Base-by-base conservation (phyloP, 2,888 invertebrate species). In the Troides aeacus region DNA sequence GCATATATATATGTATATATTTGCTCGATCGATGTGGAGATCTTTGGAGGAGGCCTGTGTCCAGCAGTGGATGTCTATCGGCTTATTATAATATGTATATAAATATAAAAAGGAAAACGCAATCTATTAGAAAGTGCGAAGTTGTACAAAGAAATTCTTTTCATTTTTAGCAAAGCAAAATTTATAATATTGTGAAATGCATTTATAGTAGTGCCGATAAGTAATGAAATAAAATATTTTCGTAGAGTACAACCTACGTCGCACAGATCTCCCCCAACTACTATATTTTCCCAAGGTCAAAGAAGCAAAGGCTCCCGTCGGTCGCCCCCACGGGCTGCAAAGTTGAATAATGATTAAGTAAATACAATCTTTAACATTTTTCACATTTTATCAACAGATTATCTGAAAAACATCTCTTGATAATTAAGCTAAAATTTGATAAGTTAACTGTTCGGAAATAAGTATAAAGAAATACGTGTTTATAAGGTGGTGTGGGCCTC, bases 141-240 rank as follows among this genome's bases (percentile, higher is more conserved):
- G 30, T 30, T 3, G 1, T 12, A 8, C 42, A 42, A 42, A 42
- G 42, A 30, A 15, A 50, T 50, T 50, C 4, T 4, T 50, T 50
- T 50, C 2, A 6, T 50, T 15, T 50, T 17, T 18, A 50, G 15
- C 10, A 17, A 50, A 42, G 7, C 42, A 42, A 50, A 18, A 50
- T 1, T n/a, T 53, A 18, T 1, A 53, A 53, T 53, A 53, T 53
- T 53, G 18, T 18, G 53, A 53, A 53, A n/a, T 53, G 53, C 53
- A n/a, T 18, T n/a, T 18, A 53, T 12, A n/a, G 53, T 53, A n/a
- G 53, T n/a, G 2, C 8, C 53, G n/a, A 53, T 53, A 53, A 53
- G 53, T 53, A 53, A 53, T 53, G 53, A 53, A n/a, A 53, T 53
- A n/a, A 53, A 53, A 53, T 53, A 53, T 53, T 53, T 53, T 53